phyloP scores from a whole-genome alignment of 1,140 invertebrate species.

The Penaeus indicus region DNA sequence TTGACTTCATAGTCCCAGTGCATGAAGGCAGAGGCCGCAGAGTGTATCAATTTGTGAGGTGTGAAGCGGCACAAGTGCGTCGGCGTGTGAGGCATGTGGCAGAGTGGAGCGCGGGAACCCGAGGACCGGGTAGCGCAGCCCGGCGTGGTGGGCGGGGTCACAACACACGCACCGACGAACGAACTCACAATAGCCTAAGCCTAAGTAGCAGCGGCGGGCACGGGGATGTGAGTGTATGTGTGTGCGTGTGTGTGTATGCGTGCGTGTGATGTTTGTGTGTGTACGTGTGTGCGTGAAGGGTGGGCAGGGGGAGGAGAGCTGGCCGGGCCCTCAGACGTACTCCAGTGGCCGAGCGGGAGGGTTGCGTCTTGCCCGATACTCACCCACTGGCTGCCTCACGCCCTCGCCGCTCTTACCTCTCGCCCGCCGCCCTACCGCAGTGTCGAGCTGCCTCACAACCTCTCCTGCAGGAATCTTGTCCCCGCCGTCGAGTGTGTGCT shows the following conservation, averaged over 20 bases:
- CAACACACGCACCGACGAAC: slow-evolving; percentile 9
- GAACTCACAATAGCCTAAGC: slow-evolving; percentile 23
- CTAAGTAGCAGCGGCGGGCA: slow-evolving; percentile 25
- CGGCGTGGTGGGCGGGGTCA: background rate
- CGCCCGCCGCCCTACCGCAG: too few species aligned
- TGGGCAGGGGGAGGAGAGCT: slow-evolving; percentile 15
- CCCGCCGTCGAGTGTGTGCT: too few species aligned
- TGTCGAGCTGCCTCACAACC: too few species aligned
- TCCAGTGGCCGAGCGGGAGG: slow-evolving; percentile 7
- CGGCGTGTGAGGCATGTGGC: too few species aligned
- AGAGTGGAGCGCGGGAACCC: too few species aligned
- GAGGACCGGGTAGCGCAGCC: background rate
- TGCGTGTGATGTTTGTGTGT: slow-evolving; percentile 15
- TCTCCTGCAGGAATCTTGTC: too few species aligned
- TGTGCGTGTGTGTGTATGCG: slow-evolving; percentile 23
- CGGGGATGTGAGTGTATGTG: slow-evolving; percentile 15
- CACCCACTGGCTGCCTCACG: slow-evolving; percentile 1
- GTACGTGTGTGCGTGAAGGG: slow-evolving; percentile 10
- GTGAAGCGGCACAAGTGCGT: too few species aligned
- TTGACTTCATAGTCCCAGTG: too few species aligned
- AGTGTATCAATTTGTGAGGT: too few species aligned
- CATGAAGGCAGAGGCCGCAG: too few species aligned
- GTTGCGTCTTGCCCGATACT: background rate
- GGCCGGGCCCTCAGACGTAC: slow-evolving; percentile 13
- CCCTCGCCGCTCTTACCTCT: slow-evolving; percentile 3